A percentile compares a stretch with the other conserved stretches of the same genome.
phyloP scores from a whole-genome alignment of 2,113 vertebrate species.

The Periophthalmus modestus region DNA sequence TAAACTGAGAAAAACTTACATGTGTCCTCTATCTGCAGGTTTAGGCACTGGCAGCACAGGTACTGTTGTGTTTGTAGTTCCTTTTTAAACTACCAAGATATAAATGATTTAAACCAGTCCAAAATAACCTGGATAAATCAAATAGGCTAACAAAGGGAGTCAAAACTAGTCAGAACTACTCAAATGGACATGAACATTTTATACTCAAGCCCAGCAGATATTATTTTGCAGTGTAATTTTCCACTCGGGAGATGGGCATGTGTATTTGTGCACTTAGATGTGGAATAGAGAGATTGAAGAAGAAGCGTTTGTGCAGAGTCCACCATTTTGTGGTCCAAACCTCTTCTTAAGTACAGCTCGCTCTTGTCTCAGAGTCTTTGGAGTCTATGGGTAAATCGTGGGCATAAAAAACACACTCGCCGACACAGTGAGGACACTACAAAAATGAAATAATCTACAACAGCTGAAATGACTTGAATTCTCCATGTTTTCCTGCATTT shows the following conservation, averaged over 20 bases:
- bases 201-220: background rate
- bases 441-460: background rate
- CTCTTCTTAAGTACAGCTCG: constrained; percentile 2
- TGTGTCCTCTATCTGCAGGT: too few relatives aligned
- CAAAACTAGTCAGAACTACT: background rate
- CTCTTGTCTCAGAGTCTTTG: constrained; percentile 54
- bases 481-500: background rate
- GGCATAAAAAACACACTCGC: constrained; percentile 41
- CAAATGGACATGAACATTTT: constrained; percentile 17
- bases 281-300: constrained; percentile 47
- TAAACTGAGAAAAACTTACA: too few relatives aligned
- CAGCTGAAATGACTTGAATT: background rate
- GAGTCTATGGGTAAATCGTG: constrained; percentile 11
- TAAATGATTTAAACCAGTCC: too few relatives aligned
- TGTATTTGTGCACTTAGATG: constrained; percentile 47
- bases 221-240: constrained; percentile 1
- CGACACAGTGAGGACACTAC: constrained; percentile 35
- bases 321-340: constrained; percentile 24
- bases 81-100: too few relatives aligned
- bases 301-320: constrained; percentile 57
- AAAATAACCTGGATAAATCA: background rate
- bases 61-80: too few relatives aligned
- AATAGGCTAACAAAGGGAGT: background rate
- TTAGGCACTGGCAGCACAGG: too few relatives aligned
- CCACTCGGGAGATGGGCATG: constrained; percentile 30